Percentiles rank a stretch among this genome's conserved stretches.
phyloP scores from a whole-genome alignment of 2,113 vertebrate genomes.

The Camelus bactrianus region DNA sequence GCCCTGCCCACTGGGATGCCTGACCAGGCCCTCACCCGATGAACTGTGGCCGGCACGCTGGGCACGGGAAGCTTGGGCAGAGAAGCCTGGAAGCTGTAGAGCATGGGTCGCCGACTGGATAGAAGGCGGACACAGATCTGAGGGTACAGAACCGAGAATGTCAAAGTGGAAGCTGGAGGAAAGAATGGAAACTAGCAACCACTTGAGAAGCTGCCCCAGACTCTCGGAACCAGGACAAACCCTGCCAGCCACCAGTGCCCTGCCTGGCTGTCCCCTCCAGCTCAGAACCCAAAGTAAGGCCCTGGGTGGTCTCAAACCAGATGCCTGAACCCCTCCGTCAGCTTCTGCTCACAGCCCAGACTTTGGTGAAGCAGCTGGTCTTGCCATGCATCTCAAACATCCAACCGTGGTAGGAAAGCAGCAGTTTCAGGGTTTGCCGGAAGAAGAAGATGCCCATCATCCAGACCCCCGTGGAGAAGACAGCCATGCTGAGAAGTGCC shows the following conservation, averaged over 20 bases:
- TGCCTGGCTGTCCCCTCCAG: background rate
- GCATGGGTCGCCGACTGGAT: constrained; percentile 92
- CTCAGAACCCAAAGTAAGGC: background rate
- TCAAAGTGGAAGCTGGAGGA: background rate
- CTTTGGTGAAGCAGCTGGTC: constrained; percentile 90
- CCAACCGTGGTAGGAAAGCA: constrained; percentile 97
- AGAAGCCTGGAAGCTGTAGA: constrained; percentile 97
- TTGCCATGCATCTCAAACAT: constrained; percentile 96
- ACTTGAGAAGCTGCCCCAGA: background rate
- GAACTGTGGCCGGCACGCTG: constrained; percentile 91
- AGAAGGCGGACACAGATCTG: constrained; percentile 82
- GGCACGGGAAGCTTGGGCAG: constrained; percentile 95
- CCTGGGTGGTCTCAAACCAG: background rate
- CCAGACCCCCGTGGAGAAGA: constrained; percentile 95
- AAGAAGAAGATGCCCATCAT: constrained; percentile 92
- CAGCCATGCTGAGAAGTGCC: constrained; percentile 87
- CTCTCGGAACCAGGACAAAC: background rate
- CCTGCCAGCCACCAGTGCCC: background rate
- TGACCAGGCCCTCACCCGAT: constrained; percentile 86
- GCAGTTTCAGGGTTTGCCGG: constrained; percentile 91
- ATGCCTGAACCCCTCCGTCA: background rate
- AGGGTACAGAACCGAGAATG: background rate
- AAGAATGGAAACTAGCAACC: background rate
- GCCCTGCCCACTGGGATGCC: background rate
- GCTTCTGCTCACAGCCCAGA: constrained; percentile 92